Percentiles rank a stretch among this genome's conserved stretches.
These are phyloP conservation scores for Phalanger gymnotis DNA, from an alignment of 2,797 vertebrate genomes.

Conservation along the genomic window DNA sequence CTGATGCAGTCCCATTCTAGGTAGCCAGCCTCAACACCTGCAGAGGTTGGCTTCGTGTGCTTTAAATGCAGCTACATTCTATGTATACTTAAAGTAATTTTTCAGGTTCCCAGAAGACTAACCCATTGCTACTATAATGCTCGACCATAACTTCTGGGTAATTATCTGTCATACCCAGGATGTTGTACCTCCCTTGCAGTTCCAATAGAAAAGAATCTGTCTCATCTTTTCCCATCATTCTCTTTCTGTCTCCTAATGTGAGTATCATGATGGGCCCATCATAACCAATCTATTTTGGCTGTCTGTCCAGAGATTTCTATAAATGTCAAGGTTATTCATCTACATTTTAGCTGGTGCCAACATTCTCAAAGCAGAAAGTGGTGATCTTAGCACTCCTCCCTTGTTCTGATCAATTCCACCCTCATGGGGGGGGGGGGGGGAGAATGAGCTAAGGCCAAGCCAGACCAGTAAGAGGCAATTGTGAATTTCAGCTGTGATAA, in stretches of 20 bases:
- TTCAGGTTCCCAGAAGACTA: not conserved
- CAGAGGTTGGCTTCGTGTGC: not conserved
- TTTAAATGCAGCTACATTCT: not conserved
- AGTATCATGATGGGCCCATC: not conserved
- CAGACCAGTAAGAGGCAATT: not conserved
- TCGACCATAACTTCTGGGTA: not conserved
- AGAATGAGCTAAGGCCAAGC: not conserved
- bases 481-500: not conserved
- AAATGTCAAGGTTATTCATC: not conserved
- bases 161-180: not conserved
- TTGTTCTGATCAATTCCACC: not conserved
- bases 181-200: not conserved
- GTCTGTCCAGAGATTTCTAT: not conserved
- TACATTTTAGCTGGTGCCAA: not conserved
- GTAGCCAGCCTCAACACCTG: not conserved
- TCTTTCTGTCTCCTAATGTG: not conserved
- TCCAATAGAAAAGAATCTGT: not conserved
- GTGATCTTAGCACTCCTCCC: not conserved
- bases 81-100: not conserved
- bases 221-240: not conserved
- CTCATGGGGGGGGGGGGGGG: not conserved
- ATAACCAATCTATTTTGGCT: not conserved
- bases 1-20: not conserved
- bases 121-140: not conserved
- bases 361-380: not conserved